Evolutionary conservation across 2,888 invertebrate species (phyloP), one percentile per base, ranked within the genome.

Genomic region (Athripsodes cinereus): DNA sequence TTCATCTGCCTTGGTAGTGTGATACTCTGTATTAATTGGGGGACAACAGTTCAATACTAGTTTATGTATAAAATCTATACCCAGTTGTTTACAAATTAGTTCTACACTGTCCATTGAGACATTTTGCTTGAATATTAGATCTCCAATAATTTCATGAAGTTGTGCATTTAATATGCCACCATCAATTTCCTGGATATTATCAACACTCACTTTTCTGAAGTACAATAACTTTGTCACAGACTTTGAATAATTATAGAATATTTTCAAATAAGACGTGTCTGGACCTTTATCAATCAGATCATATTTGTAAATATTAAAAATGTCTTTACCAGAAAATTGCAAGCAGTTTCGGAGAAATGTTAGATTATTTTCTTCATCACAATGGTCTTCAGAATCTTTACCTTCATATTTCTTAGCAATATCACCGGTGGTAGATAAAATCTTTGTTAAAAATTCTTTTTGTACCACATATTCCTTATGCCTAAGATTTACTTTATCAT

Each of bases 31-130:
- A 21, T 79, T 74, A 21, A 86, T 79, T 8, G 81, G 82, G 0
- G 89, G 88, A 64, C 88, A 88, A 67, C 86, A 86, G 70, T 86
- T 88, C 2, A 85, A 72, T 2, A 87, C 82, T 11, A 90, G 81
- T 64, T 87, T 86, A 65, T 89, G 87, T 52, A 87, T 82, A 54
- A 89, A 76, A 75, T 90, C 88, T 1, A 90, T 79, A 68, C 87
- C 86, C 18, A 90, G 70, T 64, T 84, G 84, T 31, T 80, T 79
- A 60, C 88, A 87, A 66, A 86, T 80, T 1, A 79, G 73, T 68
- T 90, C 90, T 57, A 90, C 81, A 66, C 83, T 81, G 1, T 83
- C 74, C 0, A 88, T 85, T 2, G 86, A 82, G 55, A 86, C 73
- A 58, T 85, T 79, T 65, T 83, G 79, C 59, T 84, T 81, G 66